Conservation (phyloP, 2,797 vertebrate species). For the Tenualosa thibaudeaui region DNA sequence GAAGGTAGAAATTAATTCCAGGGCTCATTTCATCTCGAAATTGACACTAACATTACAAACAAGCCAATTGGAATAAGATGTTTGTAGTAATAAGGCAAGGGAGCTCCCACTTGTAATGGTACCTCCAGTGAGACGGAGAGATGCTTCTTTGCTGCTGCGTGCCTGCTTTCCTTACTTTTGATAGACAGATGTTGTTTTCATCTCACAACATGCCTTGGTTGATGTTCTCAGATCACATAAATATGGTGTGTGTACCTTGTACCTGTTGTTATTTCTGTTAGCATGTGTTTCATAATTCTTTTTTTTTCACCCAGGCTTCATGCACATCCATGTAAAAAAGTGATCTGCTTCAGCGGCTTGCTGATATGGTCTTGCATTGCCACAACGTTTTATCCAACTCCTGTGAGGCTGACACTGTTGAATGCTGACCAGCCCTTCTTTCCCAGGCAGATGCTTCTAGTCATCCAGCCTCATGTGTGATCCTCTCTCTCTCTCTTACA, state of each 20-base stretch:
- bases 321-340: background rate
- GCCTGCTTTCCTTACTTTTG: background rate
- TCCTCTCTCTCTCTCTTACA: background rate
- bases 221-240: background rate
- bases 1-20: slow-evolving; percentile 46
- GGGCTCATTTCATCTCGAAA: slow-evolving; percentile 49
- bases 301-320: background rate
- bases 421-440: background rate
- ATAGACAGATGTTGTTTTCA: slow-evolving; percentile 33
- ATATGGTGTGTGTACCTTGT: background rate
- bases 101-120: slow-evolving; percentile 39
- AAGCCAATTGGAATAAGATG: slow-evolving; percentile 50
- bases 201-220: background rate
- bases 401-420: background rate
- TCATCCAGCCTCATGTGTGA: background rate
- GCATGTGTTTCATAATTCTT: background rate
- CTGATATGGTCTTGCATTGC: background rate
- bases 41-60: slow-evolving; percentile 66
- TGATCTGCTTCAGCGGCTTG: background rate
- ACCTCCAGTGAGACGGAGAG: slow-evolving; percentile 21
- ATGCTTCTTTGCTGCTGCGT: slow-evolving; percentile 34
- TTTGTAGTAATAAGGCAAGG: slow-evolving; percentile 61
- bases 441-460: background rate
- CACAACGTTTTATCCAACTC: background rate
- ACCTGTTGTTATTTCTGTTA: background rate